Conservation (phyloP, 1,140 invertebrate genomes). For the Acromyrmex charruanus region DNA sequence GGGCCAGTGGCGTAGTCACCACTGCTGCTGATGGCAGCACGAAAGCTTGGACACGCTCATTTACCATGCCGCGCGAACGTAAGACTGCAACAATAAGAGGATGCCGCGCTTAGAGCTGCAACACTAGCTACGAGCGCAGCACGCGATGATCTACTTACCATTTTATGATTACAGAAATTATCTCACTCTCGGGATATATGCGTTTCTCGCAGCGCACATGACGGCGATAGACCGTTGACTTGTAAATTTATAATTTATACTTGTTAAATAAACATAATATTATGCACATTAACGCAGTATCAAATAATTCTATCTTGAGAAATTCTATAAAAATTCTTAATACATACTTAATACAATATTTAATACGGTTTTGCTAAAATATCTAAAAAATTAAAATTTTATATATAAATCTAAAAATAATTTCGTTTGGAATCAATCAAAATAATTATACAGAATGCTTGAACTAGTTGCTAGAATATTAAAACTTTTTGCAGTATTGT, state of each 20-base stretch:
- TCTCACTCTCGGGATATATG: slow-evolving; percentile 26
- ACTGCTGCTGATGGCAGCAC: neutral
- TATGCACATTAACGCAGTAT: neutral
- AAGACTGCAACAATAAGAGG: slow-evolving; percentile 19
- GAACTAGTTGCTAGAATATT: too few species aligned
- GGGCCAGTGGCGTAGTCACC: slow-evolving; percentile 35
- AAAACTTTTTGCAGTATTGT: too few species aligned
- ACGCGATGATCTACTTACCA: slow-evolving; percentile 55
- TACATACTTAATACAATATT: too few species aligned
- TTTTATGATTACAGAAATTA: slow-evolving; percentile 61
- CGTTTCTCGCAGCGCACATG: neutral
- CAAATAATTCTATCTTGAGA: neutral
- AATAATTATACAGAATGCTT: too few species aligned
- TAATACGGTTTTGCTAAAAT: too few species aligned
- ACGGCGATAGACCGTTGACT: neutral
- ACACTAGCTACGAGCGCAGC: neutral
- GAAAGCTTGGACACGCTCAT: slow-evolving; percentile 36
- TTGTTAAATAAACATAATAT: neutral
- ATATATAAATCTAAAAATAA: too few species aligned
- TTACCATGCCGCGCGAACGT: slow-evolving; percentile 19
- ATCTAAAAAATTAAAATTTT: too few species aligned
- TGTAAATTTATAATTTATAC: slow-evolving; percentile 28
- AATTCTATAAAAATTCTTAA: neutral
- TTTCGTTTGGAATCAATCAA: too few species aligned
- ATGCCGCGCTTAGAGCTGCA: slow-evolving; percentile 24